Base-by-base conservation (phyloP, 2,888 invertebrate species). In the Spatulosminthurus flaviceps region DNA sequence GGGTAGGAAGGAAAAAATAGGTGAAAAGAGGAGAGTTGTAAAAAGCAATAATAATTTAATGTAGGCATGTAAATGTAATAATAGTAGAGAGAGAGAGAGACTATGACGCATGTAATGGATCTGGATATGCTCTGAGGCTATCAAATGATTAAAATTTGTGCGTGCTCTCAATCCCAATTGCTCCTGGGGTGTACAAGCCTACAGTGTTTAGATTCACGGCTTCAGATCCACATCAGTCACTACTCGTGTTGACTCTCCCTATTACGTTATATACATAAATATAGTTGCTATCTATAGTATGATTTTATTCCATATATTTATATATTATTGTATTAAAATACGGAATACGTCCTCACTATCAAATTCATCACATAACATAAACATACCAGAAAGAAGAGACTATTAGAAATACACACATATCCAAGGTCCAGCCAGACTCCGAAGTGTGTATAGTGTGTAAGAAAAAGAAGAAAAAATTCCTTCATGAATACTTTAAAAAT, bases 141-240 rank as follows among this genome's bases (percentile, higher is more conserved):
- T 76, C 75, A 76, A 76, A 76, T 76, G 66, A 76, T 76, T 76
- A 76, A 66, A 76, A 76, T 24, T 64, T 76, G 75, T 76, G 75
- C 75, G 75, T 76, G 75, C 75, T 66, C 61, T 76, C 75, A 76
- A 76, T 76, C 75, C 64, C 75, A 76, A 76, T 76, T 76, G 74
- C 75, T 76, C 43, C 75, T 66, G 75, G 75, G 75, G 75, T 76
- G 41, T 61, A 64, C 21, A 60, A n/a, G 26, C 26, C 26, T 22
- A 73, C n/a, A 60, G 71, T 34, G 42, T 66, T 76, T 42, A 41
- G 21, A 72, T 72, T 51, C 61, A 73, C 22, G 26, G 26, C 29
- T 73, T 64, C 64, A 64, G 21, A 60, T 34, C 5, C 4, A 60
- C 19, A 60, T 13, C 60, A 60, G 19, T 21, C 21, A 60, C 19